Conservation (phyloP, 2,888 invertebrate genomes). For the Thumatha senex region DNA sequence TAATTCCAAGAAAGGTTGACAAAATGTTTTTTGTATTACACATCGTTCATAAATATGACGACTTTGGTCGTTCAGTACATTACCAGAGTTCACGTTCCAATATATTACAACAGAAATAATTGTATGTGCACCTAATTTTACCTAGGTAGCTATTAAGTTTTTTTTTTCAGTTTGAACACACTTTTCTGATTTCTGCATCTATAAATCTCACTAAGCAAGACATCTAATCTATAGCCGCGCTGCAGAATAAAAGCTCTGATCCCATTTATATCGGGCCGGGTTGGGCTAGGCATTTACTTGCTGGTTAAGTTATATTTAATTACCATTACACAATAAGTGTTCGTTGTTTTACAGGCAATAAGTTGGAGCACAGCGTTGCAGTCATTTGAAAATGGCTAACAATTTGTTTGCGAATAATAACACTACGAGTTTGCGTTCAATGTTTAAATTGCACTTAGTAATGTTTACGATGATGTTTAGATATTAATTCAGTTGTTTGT, state of each 20-base stretch:
- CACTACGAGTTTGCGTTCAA: background rate
- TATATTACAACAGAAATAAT: no score
- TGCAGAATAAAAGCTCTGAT: conserved; percentile 42
- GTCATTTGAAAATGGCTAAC: conserved; percentile 17
- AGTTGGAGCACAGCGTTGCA: conserved; percentile 21
- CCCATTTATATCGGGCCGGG: conserved; percentile 39
- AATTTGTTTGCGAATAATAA: conserved; percentile 15
- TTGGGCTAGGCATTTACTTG: conserved; percentile 43
- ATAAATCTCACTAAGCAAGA: conserved; percentile 59
- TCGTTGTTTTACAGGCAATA: conserved; percentile 47
- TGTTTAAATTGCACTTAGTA: background rate
- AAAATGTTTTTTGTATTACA: no score
- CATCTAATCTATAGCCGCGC: conserved; percentile 54
- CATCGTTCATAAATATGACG: no score
- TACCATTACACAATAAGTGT: conserved; percentile 44
- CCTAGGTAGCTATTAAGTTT: no score
- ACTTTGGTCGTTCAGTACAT: no score
- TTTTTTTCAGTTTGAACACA: conserved; percentile 13
- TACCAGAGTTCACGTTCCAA: no score
- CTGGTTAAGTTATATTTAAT: conserved; percentile 50
- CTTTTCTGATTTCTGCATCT: conserved; percentile 40
- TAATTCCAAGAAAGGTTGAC: no score
- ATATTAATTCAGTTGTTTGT: background rate
- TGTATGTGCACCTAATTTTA: no score
- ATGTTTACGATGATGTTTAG: background rate